Base-by-base conservation (phyloP, 2,797 vertebrate species). In the Mallotus villosus region DNA sequence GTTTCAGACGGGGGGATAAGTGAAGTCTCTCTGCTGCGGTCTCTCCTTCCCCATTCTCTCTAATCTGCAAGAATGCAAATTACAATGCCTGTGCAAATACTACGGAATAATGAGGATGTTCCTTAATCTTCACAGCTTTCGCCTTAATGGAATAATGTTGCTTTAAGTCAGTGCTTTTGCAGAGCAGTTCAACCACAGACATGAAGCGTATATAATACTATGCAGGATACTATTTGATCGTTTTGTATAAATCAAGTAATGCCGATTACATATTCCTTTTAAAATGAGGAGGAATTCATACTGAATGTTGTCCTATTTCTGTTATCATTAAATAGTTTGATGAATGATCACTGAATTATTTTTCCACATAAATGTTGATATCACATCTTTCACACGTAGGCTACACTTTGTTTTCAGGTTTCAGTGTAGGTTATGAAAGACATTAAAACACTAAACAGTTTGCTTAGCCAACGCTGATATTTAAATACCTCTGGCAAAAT, bases 21-120 rank as follows among this genome's bases (percentile, higher is more conserved):
- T 32, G 62, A 68, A 70, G 29, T 55, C 87, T 90, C 86, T 89
- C 87, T 91, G 89, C 83, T 90, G 87, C 86, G 82, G 72, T 46
- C 49, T 82, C 79, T 85, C 84, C 83, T 87, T 84, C 84, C 75
- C 76, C 75, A 78, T 86, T 86, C 86, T 85, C 76, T 90, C 81
- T 90, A 91, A 92, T 90, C 89, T 91, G 87, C 81, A 79, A 71
- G 84, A 84, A 93, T 92, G 88, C 89, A 91, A 91, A 92, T 92
- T 85, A 82, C 77, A 89, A 89, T 90, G 84, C 84, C 90, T 90
- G 91, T 90, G 83, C 85, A 90, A 88, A 91, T 87, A 88, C 82
- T 87, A 64, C 79, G 90, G 87, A 91, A 92, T 91, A 84, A 92
- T 91, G 87, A 77, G 78, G 75, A 78, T 78, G 65, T 78, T 86